These are phyloP conservation scores for Gyrodactylus salaris DNA, from an alignment of 1,140 invertebrate genomes.

Conservation along the genomic window DNA sequence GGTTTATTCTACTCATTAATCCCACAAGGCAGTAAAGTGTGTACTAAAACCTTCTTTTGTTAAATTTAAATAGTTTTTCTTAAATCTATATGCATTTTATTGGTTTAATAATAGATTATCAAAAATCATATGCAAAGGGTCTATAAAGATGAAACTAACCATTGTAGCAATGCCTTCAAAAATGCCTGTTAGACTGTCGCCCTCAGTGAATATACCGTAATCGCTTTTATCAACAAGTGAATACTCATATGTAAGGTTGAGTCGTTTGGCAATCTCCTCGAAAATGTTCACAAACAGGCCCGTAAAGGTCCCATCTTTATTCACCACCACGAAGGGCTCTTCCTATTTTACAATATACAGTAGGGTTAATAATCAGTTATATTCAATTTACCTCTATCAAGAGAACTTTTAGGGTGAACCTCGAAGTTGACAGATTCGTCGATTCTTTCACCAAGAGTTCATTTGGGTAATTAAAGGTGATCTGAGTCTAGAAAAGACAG, in stretches of 20 bases:
- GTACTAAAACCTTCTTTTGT: too few species aligned
- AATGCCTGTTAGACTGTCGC: background rate
- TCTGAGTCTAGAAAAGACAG: background rate
- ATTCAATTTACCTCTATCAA: background rate
- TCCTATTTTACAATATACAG: background rate
- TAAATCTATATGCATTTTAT: too few species aligned
- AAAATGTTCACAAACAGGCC: background rate
- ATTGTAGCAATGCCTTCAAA: background rate
- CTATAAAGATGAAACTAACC: background rate
- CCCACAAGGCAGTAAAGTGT: too few species aligned
- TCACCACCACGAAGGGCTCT: background rate
- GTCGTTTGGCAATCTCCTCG: background rate
- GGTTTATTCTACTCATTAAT: too few species aligned
- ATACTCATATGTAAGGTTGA: background rate
- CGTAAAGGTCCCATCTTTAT: background rate
- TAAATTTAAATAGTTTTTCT: too few species aligned
- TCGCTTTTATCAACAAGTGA: background rate
- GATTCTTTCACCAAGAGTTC: background rate
- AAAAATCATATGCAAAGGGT: background rate
- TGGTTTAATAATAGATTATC: too few species aligned
- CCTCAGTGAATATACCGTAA: background rate
- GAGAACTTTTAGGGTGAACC: background rate
- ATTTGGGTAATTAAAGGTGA: background rate
- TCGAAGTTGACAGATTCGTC: background rate
- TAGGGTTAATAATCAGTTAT: background rate